Conservation (phyloP, 2,113 vertebrate species). For the Balaenoptera acutorostrata region DNA sequence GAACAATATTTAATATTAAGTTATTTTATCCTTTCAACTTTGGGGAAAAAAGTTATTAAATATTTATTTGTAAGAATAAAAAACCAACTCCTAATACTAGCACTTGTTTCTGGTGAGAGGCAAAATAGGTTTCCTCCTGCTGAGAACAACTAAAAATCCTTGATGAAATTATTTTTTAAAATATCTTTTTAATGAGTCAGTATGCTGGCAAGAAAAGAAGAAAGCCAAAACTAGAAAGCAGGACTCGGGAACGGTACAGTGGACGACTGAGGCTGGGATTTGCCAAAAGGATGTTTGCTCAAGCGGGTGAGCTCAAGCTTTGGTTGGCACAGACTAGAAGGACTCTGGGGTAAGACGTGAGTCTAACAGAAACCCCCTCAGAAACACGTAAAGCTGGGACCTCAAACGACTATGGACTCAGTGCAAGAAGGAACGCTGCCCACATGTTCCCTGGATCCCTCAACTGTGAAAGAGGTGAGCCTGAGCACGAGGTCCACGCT, state of each 20-base stretch:
- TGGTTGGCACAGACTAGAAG: neutral
- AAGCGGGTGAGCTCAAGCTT: neutral
- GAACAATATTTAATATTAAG: neutral
- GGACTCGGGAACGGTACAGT: rapidly evolving
- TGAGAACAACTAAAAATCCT: neutral
- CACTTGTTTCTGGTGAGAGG: neutral
- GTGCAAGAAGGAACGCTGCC: neutral
- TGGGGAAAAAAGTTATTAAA: neutral
- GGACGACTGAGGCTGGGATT: neutral
- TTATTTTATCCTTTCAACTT: neutral
- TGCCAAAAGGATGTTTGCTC: neutral
- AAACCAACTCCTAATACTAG: neutral
- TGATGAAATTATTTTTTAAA: neutral
- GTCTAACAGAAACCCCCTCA: neutral
- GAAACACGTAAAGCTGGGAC: neutral
- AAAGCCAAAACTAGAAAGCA: neutral
- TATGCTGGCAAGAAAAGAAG: neutral
- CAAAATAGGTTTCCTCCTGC: neutral
- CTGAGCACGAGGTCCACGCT: no score
- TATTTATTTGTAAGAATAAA: neutral
- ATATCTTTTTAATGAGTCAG: neutral
- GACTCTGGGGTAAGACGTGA: neutral
- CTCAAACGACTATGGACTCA: neutral
- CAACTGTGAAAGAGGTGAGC: neutral
- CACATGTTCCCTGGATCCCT: neutral